phyloP scores from a whole-genome alignment of 2,113 vertebrate species.

The western clawed frog (Xenopus tropicalis) region UCB_Xtro_10.0 CM004448.2:60024501-60025000 shows the following conservation, averaged over 20 bases:
- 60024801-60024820: slow-evolving; percentile 54
- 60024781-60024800: slow-evolving; percentile 28
- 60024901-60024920: slow-evolving; percentile 51
- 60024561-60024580: too few species aligned
- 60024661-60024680: neutral
- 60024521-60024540: too few species aligned
- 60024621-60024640: too few species aligned
- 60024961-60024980: slow-evolving; percentile 50
- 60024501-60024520: too few species aligned
- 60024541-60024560: too few species aligned
- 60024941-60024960: slow-evolving; percentile 49
- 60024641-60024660: neutral
- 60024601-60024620: too few species aligned
- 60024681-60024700: neutral
- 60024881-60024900: slow-evolving; percentile 24
- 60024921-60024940: slow-evolving; percentile 66
- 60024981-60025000: neutral
- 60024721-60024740: neutral
- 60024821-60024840: slow-evolving; percentile 54
- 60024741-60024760: slow-evolving; percentile 24
- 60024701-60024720: neutral
- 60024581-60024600: too few species aligned
- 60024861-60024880: slow-evolving; percentile 52
- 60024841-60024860: slow-evolving; percentile 29
- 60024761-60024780: neutral